Evolutionary conservation across 2,888 invertebrate species (phyloP), one percentile per base, ranked within the genome.

Genomic region (Cosmopolites sordidus): DNA sequence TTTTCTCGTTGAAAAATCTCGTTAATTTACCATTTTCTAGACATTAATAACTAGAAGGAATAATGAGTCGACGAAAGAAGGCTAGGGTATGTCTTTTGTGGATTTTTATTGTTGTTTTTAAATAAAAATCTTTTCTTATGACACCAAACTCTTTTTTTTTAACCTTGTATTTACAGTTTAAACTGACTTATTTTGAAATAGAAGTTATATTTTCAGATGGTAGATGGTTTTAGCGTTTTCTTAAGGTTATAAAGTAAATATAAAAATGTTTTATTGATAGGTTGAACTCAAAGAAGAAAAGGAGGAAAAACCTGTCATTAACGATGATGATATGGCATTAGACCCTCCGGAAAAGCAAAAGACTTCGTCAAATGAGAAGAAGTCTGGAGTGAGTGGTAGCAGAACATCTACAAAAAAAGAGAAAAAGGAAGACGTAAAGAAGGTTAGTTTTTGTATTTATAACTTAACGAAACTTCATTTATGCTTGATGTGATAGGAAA

Each of bases 261-360:
- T 61, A 62, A 15, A 12, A 11, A 2, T 16, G 6, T 46, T 30
- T 48, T 43, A 55, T 56, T 66, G 63, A 56, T 57, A 83, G 83
- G 80, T 83, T 73, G 84, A 84, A 72, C 81, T 74, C 54, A 80
- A 81, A 64, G 86, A 86, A 72, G 71, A 83, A 65, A 53, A 54
- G 33, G 86, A 86, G 62, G 85, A 85, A 62, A 86, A 86, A 65
- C 76, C 80, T 54, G 82, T 79, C 69, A 70, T 72, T 56, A 72
- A 78, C 49, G 85, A 85, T 57, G 78, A 78, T 47, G 84, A 82
- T 66, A 81, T 81, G 62, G 77, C 78, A 58, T 79, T 81, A 1
- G 83, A 84, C 65, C 77, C 79, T 43, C 79, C 81, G 16, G 84
- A 85, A 54, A 83, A 78, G 67, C 79, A 78, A 52, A 83, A 83